A percentile compares a stretch with the other conserved stretches of the same genome.
phyloP scores from a whole-genome alignment of 2,797 vertebrate species.

The Pristis pectinata region DNA sequence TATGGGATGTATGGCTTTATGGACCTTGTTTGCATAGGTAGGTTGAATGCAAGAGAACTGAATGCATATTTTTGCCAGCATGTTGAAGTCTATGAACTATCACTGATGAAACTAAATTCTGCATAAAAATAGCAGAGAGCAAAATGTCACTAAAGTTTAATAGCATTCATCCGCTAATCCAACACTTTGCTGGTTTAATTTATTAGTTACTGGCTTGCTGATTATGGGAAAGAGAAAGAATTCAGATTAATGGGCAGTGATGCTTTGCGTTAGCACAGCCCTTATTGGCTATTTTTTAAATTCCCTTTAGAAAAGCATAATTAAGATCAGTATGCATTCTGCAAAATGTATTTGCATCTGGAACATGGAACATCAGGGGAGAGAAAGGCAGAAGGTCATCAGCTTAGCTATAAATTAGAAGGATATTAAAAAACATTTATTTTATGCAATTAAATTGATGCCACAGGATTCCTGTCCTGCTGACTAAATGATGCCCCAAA shows the following conservation, averaged over 20 bases:
- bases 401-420: no score
- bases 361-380: neutral
- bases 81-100: neutral
- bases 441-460: neutral
- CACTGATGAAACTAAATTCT: neutral
- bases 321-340: neutral
- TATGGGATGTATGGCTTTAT: constrained; percentile 94
- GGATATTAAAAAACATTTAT: neutral
- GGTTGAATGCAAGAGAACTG: constrained; percentile 46
- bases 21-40: constrained; percentile 92
- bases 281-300: neutral
- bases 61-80: neutral
- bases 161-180: neutral
- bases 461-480: neutral
- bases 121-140: neutral
- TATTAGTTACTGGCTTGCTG: neutral
- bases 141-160: neutral
- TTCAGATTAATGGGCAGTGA: neutral
- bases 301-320: neutral
- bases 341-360: neutral
- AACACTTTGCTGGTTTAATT: neutral
- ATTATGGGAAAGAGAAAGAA: neutral
- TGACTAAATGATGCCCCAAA: neutral
- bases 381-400: neutral
- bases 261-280: neutral